Percentiles rank a stretch among this genome's conserved stretches.
Evolutionary conservation across 2,113 vertebrate genomes (phyloP).

Genomic region (Ariopsis seemanni): DNA sequence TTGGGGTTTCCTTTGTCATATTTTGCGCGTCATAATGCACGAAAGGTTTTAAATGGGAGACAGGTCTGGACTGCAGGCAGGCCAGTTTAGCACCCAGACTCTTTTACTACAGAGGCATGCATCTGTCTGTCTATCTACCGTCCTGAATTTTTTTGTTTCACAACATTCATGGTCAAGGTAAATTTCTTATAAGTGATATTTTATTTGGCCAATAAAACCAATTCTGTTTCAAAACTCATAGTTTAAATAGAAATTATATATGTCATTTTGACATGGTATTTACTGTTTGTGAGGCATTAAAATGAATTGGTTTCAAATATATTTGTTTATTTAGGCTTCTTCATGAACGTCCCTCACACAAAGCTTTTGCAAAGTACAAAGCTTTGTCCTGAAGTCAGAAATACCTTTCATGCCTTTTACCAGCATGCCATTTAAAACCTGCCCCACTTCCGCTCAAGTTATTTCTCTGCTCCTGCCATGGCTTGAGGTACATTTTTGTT

Average conservation of each 20-base stretch:
- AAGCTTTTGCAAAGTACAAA: neutral
- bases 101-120: too few species aligned
- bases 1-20: too few species aligned
- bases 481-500: neutral
- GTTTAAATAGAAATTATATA: neutral
- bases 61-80: too few species aligned
- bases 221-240: neutral
- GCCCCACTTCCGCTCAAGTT: neutral
- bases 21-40: too few species aligned
- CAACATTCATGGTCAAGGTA: neutral
- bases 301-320: neutral
- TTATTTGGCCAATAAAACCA: neutral
- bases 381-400: neutral
- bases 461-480: neutral
- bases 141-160: neutral
- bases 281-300: neutral
- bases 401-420: neutral
- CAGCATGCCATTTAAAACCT: neutral
- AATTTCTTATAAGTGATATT: neutral
- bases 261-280: neutral
- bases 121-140: neutral
- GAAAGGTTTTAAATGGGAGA: too few species aligned
- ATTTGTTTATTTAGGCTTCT: neutral
- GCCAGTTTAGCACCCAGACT: too few species aligned
- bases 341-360: neutral